These are phyloP conservation scores for Oeneis ivallda DNA, from an alignment of 2,888 invertebrate species.

Conservation along the genomic window DNA sequence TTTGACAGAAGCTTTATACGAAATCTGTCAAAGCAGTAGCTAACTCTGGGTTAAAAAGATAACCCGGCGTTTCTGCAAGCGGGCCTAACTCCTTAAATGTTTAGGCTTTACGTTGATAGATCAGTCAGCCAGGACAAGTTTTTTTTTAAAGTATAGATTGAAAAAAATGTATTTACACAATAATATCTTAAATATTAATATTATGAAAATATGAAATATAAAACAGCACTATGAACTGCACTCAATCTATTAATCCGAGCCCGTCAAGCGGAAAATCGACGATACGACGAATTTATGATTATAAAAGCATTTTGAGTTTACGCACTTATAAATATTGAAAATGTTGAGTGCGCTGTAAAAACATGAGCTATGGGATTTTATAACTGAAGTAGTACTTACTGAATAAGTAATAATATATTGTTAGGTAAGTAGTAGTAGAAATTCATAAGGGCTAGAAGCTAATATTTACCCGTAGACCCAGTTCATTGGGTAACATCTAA, in stretches of 20 bases:
- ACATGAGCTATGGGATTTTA: slow-evolving; percentile 13
- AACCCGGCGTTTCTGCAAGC: too few species aligned
- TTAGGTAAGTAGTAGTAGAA: too few species aligned
- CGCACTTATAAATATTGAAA: slow-evolving; percentile 27
- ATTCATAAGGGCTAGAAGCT: too few species aligned
- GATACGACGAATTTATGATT: slow-evolving; percentile 41
- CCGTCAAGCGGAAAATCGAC: slow-evolving; percentile 38
- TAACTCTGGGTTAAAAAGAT: too few species aligned
- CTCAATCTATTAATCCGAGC: slow-evolving; percentile 47
- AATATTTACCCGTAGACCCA: too few species aligned
- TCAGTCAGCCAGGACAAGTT: too few species aligned
- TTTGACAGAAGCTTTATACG: too few species aligned
- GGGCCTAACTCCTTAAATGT: too few species aligned
- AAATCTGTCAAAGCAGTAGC: too few species aligned
- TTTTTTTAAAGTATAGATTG: too few species aligned
- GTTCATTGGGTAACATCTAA: too few species aligned
- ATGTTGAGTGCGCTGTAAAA: slow-evolving; percentile 17
- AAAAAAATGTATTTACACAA: background rate
- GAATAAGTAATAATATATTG: background rate
- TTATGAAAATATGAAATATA: background rate
- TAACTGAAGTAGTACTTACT: background rate
- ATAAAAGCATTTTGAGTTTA: slow-evolving; percentile 38
- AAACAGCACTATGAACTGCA: slow-evolving; percentile 33
- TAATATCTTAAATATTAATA: background rate
- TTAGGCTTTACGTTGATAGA: too few species aligned